phyloP scores from a whole-genome alignment of 2,797 vertebrate species.

The Amphiprion clarkii region DNA sequence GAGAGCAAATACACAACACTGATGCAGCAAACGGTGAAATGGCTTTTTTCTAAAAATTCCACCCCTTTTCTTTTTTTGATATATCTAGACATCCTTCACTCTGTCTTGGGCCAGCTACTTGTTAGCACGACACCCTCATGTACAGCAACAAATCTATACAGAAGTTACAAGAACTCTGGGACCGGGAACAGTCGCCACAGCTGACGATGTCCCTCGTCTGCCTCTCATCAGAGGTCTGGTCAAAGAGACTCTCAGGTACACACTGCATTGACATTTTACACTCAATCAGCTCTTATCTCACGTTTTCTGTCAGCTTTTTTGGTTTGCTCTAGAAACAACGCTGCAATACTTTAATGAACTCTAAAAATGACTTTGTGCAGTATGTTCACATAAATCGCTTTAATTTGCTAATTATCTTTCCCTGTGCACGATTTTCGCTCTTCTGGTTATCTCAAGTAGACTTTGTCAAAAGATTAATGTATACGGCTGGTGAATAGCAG shows the following conservation, averaged over 20 bases:
- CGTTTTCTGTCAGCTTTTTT: background rate
- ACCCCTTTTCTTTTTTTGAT: background rate
- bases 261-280: background rate
- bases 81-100: constrained; percentile 92
- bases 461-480: constrained; percentile 33
- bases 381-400: background rate
- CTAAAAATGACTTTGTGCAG: background rate
- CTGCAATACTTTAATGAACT: background rate
- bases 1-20: background rate
- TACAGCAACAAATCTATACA: constrained; percentile 87
- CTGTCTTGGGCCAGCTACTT: constrained; percentile 93
- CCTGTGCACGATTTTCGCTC: constrained; percentile 9
- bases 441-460: constrained; percentile 16
- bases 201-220: constrained; percentile 85
- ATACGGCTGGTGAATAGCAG: constrained; percentile 63
- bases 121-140: constrained; percentile 88
- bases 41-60: background rate
- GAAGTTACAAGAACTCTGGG: constrained; percentile 87
- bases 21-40: background rate
- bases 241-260: constrained; percentile 94
- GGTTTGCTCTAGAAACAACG: background rate
- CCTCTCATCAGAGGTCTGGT: constrained; percentile 92
- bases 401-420: background rate
- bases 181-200: constrained; percentile 80
- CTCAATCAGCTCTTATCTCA: background rate